Evolutionary conservation across 2,797 vertebrate genomes (phyloP).

Genomic region (Coendou prehensilis): DNA sequence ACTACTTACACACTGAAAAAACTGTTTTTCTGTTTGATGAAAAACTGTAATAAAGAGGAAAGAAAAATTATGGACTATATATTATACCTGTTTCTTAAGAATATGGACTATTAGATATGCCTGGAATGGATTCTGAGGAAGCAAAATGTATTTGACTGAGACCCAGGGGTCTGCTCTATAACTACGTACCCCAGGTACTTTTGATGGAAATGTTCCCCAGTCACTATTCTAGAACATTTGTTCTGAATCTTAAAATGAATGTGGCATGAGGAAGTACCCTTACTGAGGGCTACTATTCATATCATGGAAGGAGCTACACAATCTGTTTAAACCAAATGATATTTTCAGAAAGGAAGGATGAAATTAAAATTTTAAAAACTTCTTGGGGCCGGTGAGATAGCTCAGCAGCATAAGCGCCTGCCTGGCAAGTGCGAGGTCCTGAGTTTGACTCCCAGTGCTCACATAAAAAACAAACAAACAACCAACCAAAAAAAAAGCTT

Average conservation of each 20-base stretch:
- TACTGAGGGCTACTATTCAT: background rate
- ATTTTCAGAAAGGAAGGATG: slow-evolving; percentile 6
- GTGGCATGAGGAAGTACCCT: background rate
- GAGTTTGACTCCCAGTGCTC: too few relatives aligned
- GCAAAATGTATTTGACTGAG: background rate
- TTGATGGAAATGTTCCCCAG: background rate
- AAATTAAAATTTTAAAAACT: background rate
- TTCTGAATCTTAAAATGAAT: background rate
- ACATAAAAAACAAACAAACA: too few relatives aligned
- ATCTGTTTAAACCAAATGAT: background rate
- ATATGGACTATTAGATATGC: background rate
- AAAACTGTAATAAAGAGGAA: background rate
- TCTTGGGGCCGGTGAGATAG: background rate
- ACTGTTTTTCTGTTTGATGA: background rate
- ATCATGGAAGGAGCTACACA: background rate
- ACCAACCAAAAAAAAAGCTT: background rate
- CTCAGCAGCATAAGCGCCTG: too few relatives aligned
- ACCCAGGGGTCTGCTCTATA: background rate
- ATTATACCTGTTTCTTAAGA: background rate
- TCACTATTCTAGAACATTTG: background rate
- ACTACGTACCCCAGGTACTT: background rate
- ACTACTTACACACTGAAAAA: background rate
- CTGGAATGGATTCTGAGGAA: background rate
- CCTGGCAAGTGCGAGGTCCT: too few relatives aligned
- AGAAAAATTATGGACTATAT: background rate